These are phyloP conservation scores for Ceratitis capitata DNA, from an alignment of 1,140 invertebrate species.

Conservation along the genomic window DNA sequence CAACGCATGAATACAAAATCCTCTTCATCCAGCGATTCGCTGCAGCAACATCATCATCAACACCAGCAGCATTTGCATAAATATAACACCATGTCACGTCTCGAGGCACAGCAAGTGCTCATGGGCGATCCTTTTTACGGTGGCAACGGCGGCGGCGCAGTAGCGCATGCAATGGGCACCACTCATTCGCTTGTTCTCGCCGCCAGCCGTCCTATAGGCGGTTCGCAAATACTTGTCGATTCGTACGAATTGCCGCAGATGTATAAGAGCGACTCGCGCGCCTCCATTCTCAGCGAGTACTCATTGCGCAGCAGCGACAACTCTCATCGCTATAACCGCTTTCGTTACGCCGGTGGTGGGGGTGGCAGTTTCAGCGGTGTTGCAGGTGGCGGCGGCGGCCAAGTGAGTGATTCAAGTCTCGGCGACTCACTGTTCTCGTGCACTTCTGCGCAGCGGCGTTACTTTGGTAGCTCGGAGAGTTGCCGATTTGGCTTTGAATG, in stretches of 20 bases:
- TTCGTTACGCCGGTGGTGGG: conserved; percentile 48
- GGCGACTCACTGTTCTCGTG: conserved; percentile 54
- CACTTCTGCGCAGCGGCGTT: conserved; percentile 53
- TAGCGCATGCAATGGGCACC: too few species aligned
- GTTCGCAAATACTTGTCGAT: conserved; percentile 59
- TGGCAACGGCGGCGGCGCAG: not conserved
- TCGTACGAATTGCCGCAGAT: conserved; percentile 58
- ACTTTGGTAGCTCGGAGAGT: conserved; percentile 63
- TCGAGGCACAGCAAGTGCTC: conserved; percentile 52
- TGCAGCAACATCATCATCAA: conserved; percentile 53
- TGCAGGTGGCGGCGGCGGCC: conserved; percentile 45
- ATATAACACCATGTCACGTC: conserved; percentile 57
- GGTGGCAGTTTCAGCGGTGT: conserved; percentile 44
- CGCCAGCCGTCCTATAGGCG: conserved; percentile 57
- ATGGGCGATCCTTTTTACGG: conserved; percentile 38
- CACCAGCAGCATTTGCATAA: conserved; percentile 51
- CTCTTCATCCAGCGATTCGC: conserved; percentile 62
- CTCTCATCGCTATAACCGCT: conserved; percentile 56
- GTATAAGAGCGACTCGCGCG: conserved; percentile 62
- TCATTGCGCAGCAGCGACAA: conserved; percentile 61
- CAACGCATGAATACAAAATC: conserved; percentile 62
- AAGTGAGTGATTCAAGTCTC: conserved; percentile 55
- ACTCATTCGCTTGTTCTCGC: conserved; percentile 60
- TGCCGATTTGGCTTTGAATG: conserved; percentile 62
- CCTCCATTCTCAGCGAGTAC: conserved; percentile 62